Conservation (phyloP, 1,140 invertebrate genomes). For the Orius insidiosus region DNA sequence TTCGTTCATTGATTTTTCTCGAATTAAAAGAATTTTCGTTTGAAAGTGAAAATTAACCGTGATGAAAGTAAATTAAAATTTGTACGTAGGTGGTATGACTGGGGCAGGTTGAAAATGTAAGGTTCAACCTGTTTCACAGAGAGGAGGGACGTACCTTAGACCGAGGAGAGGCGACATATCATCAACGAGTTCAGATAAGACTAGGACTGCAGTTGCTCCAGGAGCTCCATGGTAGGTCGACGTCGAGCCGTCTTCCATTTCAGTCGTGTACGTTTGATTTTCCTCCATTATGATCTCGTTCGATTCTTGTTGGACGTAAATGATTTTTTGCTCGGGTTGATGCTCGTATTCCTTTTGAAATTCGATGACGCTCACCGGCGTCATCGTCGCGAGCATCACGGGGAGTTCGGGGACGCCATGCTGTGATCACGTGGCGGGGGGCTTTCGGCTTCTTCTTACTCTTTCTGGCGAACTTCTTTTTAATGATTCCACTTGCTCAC, state of each 20-base stretch:
- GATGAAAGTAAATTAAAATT: no score
- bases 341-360: slow-evolving; percentile 17
- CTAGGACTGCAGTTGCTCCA: slow-evolving; percentile 20
- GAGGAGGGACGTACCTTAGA: slow-evolving; percentile 18
- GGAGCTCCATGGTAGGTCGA: slow-evolving; percentile 20
- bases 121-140: no score
- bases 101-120: no score
- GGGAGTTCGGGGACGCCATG: slow-evolving; percentile 15
- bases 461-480: no score
- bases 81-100: no score
- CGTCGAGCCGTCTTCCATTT: slow-evolving; percentile 10
- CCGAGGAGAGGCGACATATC: slow-evolving; percentile 22
- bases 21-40: no score
- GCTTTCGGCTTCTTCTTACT: no score
- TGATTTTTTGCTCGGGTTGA: slow-evolving; percentile 15
- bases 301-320: slow-evolving; percentile 16
- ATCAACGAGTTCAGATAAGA: slow-evolving; percentile 23
- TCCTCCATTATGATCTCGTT: neutral
- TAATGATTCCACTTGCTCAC: no score
- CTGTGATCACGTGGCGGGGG: slow-evolving; percentile 8
- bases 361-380: slow-evolving; percentile 19
- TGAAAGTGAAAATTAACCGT: no score
- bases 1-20: no score
- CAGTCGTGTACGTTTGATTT: slow-evolving; percentile 9
- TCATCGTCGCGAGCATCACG: slow-evolving; percentile 21